Conservation (phyloP, 2,888 invertebrate genomes). For the Campoplex nolae region DNA sequence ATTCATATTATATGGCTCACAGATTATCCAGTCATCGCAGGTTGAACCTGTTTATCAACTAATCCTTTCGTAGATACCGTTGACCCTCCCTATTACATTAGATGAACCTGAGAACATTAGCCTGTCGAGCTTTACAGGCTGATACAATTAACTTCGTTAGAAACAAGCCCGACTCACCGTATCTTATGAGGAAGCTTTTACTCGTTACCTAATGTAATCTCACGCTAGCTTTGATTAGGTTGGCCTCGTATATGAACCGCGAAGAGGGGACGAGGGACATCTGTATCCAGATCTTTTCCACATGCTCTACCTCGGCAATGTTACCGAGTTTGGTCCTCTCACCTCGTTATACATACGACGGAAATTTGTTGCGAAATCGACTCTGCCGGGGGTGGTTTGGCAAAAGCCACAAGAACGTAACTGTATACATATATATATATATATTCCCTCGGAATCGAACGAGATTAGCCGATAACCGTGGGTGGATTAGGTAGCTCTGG, state of each 20-base stretch:
- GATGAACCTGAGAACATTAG: neutral
- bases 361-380: slow-evolving; percentile 19
- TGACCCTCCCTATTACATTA: neutral
- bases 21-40: slow-evolving; percentile 3
- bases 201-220: slow-evolving; percentile 66
- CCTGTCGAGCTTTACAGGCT: neutral
- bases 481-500: slow-evolving; percentile 1
- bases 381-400: neutral
- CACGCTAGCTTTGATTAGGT: slow-evolving; percentile 63
- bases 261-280: neutral
- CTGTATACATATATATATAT: slow-evolving; percentile 9
- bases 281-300: neutral
- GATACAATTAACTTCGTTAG: slow-evolving; percentile 48
- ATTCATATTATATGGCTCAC: neutral
- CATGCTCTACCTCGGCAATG: slow-evolving; percentile 5
- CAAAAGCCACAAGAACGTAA: slow-evolving; percentile 12
- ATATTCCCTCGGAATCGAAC: slow-evolving; percentile 53
- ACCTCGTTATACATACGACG: slow-evolving; percentile 44
- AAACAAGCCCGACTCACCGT: slow-evolving; percentile 53
- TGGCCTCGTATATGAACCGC: slow-evolving; percentile 45
- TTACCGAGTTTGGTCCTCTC: slow-evolving; percentile 13
- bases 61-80: neutral
- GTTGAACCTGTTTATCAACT: neutral
- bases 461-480: slow-evolving; percentile 48
- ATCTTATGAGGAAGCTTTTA: slow-evolving; percentile 57